Percentiles rank a stretch among this genome's conserved stretches.
phyloP scores from a whole-genome alignment of 2,888 invertebrate species.

The Lobophora halterata region DNA sequence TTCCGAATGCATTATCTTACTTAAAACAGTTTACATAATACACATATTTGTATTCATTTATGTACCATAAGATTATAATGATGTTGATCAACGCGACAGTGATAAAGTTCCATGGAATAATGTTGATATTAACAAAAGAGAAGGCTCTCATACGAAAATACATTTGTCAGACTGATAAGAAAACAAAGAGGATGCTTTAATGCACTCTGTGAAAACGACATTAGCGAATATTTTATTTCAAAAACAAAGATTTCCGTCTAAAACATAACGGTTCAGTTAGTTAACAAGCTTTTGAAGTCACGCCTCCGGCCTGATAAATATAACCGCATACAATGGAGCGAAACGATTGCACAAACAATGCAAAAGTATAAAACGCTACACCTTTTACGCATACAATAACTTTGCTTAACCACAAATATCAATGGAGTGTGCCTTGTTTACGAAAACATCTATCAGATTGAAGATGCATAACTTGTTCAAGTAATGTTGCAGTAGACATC shows the following conservation, averaged over 20 bases:
- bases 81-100: too few species aligned
- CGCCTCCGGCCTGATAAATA: constrained; percentile 45
- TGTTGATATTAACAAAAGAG: too few species aligned
- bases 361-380: constrained; percentile 19
- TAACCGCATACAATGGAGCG: constrained; percentile 43
- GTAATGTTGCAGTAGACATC: not conserved
- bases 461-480: too few species aligned
- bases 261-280: constrained; percentile 44
- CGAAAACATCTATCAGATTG: constrained; percentile 3
- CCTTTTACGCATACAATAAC: constrained; percentile 16
- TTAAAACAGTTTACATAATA: too few species aligned
- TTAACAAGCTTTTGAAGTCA: constrained; percentile 46
- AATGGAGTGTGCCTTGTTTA: constrained; percentile 12
- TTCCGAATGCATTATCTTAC: constrained; percentile 5
- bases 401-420: constrained; percentile 13
- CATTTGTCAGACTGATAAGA: not conserved
- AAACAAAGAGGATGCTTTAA: not conserved
- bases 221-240: constrained; percentile 8
- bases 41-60: too few species aligned
- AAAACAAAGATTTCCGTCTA: constrained; percentile 13
- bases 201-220: not conserved
- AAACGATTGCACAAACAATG: constrained; percentile 38
- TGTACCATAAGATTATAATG: too few species aligned
- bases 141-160: too few species aligned
- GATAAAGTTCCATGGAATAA: too few species aligned